A percentile compares a stretch with the other conserved stretches of the same genome.
Evolutionary conservation across 2,797 vertebrate genomes (phyloP).

Genomic region (Steatocranus sp.): DNA sequence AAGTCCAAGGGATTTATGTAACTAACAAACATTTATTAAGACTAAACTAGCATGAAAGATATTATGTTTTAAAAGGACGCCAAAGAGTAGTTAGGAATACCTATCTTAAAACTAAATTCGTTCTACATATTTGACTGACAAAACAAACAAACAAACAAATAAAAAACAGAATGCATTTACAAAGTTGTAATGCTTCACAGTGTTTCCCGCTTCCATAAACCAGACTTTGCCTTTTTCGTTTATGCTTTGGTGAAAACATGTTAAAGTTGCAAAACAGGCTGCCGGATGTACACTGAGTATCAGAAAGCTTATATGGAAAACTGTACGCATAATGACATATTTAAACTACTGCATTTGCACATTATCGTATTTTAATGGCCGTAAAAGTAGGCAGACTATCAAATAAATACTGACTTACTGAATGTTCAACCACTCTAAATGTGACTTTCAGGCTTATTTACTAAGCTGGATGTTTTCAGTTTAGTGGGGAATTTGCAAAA

Average conservation of each 20-base stretch:
- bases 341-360: background rate
- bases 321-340: background rate
- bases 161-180: background rate
- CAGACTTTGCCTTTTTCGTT: background rate
- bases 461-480: background rate
- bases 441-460: constrained; percentile 6
- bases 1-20: background rate
- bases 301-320: constrained; percentile 1
- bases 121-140: background rate
- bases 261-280: background rate
- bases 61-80: background rate
- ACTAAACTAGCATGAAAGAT: background rate
- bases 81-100: background rate
- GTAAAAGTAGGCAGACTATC: background rate
- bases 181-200: background rate
- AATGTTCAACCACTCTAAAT: background rate
- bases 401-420: background rate
- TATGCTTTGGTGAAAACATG: background rate
- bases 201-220: background rate
- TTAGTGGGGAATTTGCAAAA: background rate
- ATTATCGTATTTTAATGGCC: background rate
- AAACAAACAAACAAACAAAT: background rate
- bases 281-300: background rate
- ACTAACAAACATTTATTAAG: background rate
- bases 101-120: background rate